Conservation (phyloP, 1,140 invertebrate genomes). For the Proales similis region DNA sequence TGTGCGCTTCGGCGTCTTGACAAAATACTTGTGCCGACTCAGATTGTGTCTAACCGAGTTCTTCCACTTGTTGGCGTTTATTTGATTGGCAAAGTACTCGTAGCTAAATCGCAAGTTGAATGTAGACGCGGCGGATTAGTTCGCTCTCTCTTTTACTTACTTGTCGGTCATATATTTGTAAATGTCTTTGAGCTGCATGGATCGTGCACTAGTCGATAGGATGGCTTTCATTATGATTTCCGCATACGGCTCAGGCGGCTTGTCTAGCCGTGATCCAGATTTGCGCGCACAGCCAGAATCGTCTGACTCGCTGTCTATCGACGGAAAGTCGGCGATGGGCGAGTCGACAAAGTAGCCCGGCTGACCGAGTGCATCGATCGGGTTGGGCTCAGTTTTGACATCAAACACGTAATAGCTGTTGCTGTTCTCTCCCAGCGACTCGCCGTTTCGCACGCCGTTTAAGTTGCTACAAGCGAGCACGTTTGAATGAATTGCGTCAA, state of each 20-base stretch:
- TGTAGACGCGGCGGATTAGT: background rate
- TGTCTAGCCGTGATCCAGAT: background rate
- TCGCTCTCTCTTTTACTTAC: background rate
- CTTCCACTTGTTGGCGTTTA: slow-evolving; percentile 28
- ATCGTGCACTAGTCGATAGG: background rate
- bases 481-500: no score
- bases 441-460: no score
- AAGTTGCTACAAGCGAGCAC: no score
- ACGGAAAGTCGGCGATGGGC: no score
- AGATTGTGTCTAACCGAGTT: slow-evolving; percentile 34
- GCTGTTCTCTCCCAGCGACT: no score
- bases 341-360: no score
- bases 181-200: slow-evolving; percentile 32
- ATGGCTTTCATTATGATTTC: slow-evolving; percentile 31
- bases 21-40: slow-evolving; percentile 28
- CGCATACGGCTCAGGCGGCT: slow-evolving; percentile 35
- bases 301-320: no score
- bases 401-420: no score
- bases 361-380: no score
- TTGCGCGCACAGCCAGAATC: no score
- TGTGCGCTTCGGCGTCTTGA: slow-evolving; percentile 14
- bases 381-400: no score
- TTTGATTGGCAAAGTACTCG: slow-evolving; percentile 3
- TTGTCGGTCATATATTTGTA: slow-evolving; percentile 12
- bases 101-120: slow-evolving; percentile 4